A percentile compares a stretch with the other conserved stretches of the same genome.
Conservation (phyloP, 2,113 vertebrate species). For the Scomber japonicus region DNA sequence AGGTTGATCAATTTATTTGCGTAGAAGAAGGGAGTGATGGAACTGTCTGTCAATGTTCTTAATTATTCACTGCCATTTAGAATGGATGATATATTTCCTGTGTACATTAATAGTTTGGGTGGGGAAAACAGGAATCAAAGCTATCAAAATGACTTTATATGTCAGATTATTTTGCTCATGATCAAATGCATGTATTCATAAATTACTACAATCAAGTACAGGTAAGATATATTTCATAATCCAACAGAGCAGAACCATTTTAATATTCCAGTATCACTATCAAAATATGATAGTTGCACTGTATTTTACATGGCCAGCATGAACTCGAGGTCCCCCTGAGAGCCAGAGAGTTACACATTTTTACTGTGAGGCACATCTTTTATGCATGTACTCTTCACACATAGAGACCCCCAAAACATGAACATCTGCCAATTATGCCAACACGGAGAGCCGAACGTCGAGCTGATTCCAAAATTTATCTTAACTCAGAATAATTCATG, state of each 20-base stretch:
- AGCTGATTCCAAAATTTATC: constrained; percentile 65
- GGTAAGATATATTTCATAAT: constrained; percentile 38
- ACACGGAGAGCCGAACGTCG: constrained; percentile 57
- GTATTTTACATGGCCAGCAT: constrained; percentile 71
- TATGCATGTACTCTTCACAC: constrained; percentile 77
- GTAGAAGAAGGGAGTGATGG: constrained; percentile 5
- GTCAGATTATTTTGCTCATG: neutral
- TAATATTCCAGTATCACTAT: constrained; percentile 68
- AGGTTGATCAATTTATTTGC: neutral
- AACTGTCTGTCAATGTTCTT: constrained; percentile 14
- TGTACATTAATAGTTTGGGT: neutral
- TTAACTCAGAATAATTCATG: constrained; percentile 78
- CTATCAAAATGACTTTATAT: neutral
- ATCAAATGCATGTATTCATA: constrained; percentile 15
- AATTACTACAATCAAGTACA: constrained; percentile 20
- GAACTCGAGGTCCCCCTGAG: constrained; percentile 66
- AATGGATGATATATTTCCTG: constrained; percentile 1
- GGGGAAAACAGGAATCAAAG: neutral
- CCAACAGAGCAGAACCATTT: constrained; percentile 44
- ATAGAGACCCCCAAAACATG: constrained; percentile 66
- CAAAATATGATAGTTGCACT: constrained; percentile 56
- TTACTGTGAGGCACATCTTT: constrained; percentile 74
- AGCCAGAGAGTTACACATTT: constrained; percentile 53
- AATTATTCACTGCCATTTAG: neutral
- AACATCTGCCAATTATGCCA: constrained; percentile 80